Conservation (phyloP, 2,113 vertebrate genomes). For the Anguilla rostrata region DNA sequence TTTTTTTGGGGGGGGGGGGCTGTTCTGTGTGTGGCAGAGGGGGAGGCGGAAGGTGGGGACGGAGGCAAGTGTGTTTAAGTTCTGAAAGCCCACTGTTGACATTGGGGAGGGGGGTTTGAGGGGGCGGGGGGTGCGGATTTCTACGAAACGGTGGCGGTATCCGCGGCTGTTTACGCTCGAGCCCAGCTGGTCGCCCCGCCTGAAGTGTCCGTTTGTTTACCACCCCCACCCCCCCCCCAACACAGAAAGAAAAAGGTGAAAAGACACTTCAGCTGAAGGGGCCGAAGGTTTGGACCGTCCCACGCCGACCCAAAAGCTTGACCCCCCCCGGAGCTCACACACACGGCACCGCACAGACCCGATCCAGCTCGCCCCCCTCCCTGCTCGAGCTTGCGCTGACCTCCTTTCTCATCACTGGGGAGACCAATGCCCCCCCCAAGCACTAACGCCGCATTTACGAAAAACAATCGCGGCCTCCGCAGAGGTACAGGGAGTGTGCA, state of each 20-base stretch:
- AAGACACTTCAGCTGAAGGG: too few relatives aligned
- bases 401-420: too few relatives aligned
- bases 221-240: slow-evolving; percentile 54
- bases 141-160: slow-evolving; percentile 53
- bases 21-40: not conserved
- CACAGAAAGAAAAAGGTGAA: slow-evolving; percentile 48
- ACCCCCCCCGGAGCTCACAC: too few relatives aligned
- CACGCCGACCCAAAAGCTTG: too few relatives aligned
- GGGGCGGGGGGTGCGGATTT: not conserved
- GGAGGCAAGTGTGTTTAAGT: slow-evolving; percentile 30
- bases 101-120: slow-evolving; percentile 1
- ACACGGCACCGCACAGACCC: too few relatives aligned
- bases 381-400: too few relatives aligned
- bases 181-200: slow-evolving; percentile 68
- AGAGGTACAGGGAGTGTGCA: too few relatives aligned
- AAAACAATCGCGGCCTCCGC: too few relatives aligned
- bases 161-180: slow-evolving; percentile 65
- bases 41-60: not conserved
- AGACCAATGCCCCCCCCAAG: too few relatives aligned
- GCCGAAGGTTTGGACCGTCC: too few relatives aligned
- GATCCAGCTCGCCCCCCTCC: too few relatives aligned
- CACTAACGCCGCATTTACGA: too few relatives aligned
- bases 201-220: slow-evolving; percentile 65
- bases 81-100: slow-evolving; percentile 34
- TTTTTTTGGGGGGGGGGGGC: not conserved